phyloP scores from a whole-genome alignment of 2,888 invertebrate species.

The Morpho helenor region DNA sequence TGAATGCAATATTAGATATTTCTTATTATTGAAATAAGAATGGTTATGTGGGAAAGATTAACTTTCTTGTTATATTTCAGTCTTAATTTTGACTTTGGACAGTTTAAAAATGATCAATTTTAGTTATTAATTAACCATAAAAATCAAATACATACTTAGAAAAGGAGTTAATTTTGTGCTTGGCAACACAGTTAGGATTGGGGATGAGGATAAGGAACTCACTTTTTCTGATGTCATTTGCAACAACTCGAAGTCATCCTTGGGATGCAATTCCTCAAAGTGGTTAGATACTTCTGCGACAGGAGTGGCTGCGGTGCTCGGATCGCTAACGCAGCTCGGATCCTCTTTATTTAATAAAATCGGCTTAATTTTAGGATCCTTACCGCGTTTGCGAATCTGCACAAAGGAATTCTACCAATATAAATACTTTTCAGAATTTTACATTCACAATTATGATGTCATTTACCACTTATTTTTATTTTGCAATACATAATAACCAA shows the following conservation, averaged over 20 bases:
- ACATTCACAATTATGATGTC: too few relatives aligned
- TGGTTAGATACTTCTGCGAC: conserved; percentile 77
- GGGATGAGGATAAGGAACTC: conserved; percentile 42
- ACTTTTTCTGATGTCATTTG: conserved; percentile 71
- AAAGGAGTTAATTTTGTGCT: neutral
- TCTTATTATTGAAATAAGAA: too few relatives aligned
- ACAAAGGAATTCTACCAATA: conserved; percentile 35
- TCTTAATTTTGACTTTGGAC: neutral
- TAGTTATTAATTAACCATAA: neutral
- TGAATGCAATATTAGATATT: too few relatives aligned
- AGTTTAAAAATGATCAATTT: neutral
- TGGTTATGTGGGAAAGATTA: too few relatives aligned
- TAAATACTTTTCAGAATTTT: too few relatives aligned
- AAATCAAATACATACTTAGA: neutral
- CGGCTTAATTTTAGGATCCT: conserved; percentile 85
- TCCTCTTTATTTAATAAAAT: conserved; percentile 88
- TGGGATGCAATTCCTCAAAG: conserved; percentile 89
- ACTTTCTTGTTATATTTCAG: neutral
- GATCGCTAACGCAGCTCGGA: conserved; percentile 77
- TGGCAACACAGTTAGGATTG: conserved; percentile 5
- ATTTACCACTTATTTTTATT: too few relatives aligned
- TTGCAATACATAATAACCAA: too few relatives aligned
- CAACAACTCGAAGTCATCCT: conserved; percentile 84
- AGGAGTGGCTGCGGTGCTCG: conserved; percentile 63
- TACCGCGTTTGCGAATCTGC: conserved; percentile 83